These are phyloP conservation scores for Beroe forskalii DNA, from an alignment of 37 sponge, comb jelly and placozoan species.

Conservation along the genomic window DNA sequence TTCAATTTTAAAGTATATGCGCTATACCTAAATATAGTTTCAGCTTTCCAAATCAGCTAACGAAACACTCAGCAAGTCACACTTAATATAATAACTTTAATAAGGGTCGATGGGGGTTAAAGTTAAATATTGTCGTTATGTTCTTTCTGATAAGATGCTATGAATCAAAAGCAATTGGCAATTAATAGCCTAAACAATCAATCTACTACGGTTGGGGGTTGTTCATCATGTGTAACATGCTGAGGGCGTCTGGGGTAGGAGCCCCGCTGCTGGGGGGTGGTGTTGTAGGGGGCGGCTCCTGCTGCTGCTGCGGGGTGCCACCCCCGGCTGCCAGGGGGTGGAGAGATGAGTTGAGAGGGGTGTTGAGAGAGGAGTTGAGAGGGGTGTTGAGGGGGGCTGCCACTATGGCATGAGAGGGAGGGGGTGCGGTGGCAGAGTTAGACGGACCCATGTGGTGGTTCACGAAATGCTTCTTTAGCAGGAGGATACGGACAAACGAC, in stretches of 20 bases:
- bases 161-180: too few relatives aligned
- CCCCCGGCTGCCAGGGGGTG: background rate
- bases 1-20: too few relatives aligned
- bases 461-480: constrained; percentile 57
- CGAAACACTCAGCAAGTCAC: too few relatives aligned
- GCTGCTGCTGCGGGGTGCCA: background rate
- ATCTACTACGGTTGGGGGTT: too few relatives aligned
- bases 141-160: too few relatives aligned
- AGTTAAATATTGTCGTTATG: too few relatives aligned
- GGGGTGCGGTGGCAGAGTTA: background rate
- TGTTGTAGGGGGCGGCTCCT: background rate
- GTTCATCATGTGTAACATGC: constrained; percentile 20
- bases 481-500: constrained; percentile 49
- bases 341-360: too few relatives aligned
- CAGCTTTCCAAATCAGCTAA: too few relatives aligned
- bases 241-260: constrained; percentile 18
- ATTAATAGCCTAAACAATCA: too few relatives aligned
- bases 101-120: too few relatives aligned
- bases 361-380: background rate
- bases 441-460: constrained; percentile 30
- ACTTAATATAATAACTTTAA: too few relatives aligned
- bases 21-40: too few relatives aligned
- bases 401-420: background rate
- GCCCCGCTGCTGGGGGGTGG: background rate
- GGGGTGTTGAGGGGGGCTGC: background rate